Evolutionary conservation across 2,888 invertebrate species (phyloP), one percentile per base, ranked within the genome.

Genomic region (Lepetodrilus schrolli): DNA sequence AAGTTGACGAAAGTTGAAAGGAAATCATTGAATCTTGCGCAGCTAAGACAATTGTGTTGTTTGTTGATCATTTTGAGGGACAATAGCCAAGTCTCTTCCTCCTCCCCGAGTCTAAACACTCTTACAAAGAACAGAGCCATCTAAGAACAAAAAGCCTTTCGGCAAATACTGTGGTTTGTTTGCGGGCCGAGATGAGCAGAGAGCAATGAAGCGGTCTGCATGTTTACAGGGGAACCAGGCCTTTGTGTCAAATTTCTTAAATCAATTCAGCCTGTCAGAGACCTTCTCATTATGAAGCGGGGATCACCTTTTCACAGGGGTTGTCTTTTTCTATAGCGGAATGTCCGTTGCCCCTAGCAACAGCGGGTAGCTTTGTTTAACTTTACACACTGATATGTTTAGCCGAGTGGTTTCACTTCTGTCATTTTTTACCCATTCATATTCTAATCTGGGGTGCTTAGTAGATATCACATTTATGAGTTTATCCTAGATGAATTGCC

Each of bases 311-410:
- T 70, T 49, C 37, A n/a, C 34, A 74, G 68, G 74, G 72, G 50
- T 66, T 65, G 70, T 70, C 74, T 74, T 66, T 72, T 72, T 74
- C 71, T 66, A 73, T 74, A 69, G 65, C 50, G 75, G 73, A 80
- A 78, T 74, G 72, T 72, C 68, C 47, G 80, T 81, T 78, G 76
- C 78, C 73, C 72, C 58, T 74, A 73, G 78, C 77, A 72, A 81
- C 81, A 70, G 58, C 70, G 72, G 73, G 75, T 71, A 37, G 71
- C 78, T 77, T 81, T 81, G 81, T 81, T 81, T 81, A 80, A 81
- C 74, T 78, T 76, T 75, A 73, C 72, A 66, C 74, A 43, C 70
- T 74, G 74, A 77, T 74, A 77, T 74, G 74, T 74, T 68, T 72
- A 65, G 66, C 38, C 69, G 72, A 77, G 73, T 74, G 74, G 66